Base-by-base conservation (phyloP, 2,797 vertebrate genomes). In the Poliocrania exsul region DNA sequence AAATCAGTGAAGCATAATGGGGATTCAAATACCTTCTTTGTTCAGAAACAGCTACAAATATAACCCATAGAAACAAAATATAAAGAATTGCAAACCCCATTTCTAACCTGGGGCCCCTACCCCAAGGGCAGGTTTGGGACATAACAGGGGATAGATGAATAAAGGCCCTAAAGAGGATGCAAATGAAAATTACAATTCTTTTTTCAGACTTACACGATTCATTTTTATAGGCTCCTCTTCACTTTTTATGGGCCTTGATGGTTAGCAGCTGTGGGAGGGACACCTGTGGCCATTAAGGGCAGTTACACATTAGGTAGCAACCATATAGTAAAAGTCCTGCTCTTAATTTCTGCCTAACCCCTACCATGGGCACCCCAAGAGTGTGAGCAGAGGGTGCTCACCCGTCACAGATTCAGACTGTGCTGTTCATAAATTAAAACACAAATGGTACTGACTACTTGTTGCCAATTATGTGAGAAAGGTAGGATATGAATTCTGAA, bases 151-250 rank as follows among this genome's bases (percentile, higher is more conserved):
- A 25, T 14, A 3, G 2, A 13, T 8, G 3, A 38, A 13, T 0
- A 0, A 61, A 57, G 0, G 2, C 0, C 8, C 14, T 7, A 7
- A 2, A 3, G 5, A 42, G 40, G 2, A 19, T 1, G 0, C 16
- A 51, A 2, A 65, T 5, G 13, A 6, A 1, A 50, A 31, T 1
- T 8, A 0, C 20, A 13, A 13, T 5, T 42, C 13, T 33, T 75
- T 37, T 47, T 14, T 42, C 8, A 42, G 3, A 2, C 1, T 3
- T 3, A 1, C 13, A 71, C 11, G 18, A 33, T 15, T 42, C 9
- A 18, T 37, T 50, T 82, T 60, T 38, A 35, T 18, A 16, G 38
- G 6, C 25, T 46, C 5, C 7, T 28, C 37, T 35, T 40, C 44
- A 51, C 16, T 13, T 88, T 66, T 61, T 42, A 28, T 19, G 23